Conservation (phyloP, 2,888 invertebrate species). For the Eueremaeus valkanovi region DNA sequence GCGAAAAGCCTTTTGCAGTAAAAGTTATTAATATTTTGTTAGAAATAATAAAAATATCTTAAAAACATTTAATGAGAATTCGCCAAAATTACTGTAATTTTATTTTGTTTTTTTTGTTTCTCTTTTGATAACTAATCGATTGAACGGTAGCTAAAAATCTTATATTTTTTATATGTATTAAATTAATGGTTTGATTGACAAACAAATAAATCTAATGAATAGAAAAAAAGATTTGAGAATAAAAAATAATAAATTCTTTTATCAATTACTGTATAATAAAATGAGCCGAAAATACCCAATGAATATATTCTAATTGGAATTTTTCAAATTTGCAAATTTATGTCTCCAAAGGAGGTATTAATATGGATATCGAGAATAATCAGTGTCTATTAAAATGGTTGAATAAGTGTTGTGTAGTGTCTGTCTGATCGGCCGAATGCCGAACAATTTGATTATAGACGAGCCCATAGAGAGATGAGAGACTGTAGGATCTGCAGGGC, state of each 20-base stretch:
- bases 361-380: too few species aligned
- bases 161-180: background rate
- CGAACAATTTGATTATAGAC: background rate
- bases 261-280: too few species aligned
- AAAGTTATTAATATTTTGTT: background rate
- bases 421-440: background rate
- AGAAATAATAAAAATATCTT: background rate
- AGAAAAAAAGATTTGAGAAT: background rate
- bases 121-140: background rate
- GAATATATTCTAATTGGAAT: too few species aligned
- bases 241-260: background rate
- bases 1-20: background rate
- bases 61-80: background rate
- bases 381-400: background rate
- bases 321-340: too few species aligned
- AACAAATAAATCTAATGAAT: background rate
- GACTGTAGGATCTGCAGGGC: too few species aligned
- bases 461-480: background rate
- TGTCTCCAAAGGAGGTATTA: too few species aligned
- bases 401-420: slow-evolving; percentile 3
- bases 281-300: too few species aligned
- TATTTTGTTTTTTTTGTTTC: background rate
- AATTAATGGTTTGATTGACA: background rate
- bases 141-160: background rate
- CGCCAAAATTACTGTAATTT: background rate